Base-by-base conservation (phyloP, 23 tunicate species). In the Halocynthia roretzi region DNA sequence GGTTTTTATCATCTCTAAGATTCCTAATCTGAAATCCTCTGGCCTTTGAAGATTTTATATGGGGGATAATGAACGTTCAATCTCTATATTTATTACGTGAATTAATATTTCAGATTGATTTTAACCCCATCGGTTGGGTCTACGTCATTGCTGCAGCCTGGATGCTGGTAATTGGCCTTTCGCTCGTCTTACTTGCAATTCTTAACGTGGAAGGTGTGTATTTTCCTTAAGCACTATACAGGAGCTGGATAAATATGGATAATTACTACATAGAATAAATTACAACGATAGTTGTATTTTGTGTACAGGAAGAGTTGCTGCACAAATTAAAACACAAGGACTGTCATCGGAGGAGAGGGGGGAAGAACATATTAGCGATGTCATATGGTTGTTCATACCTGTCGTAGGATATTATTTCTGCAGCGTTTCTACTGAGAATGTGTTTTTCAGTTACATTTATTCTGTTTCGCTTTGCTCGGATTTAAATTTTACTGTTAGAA, bases 51-150 rank as follows among this genome's bases (percentile, higher is more conserved):
- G 44, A 0, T 31, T 31, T 31, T 31, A 31, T 31, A 31, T 31
- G 44, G 44, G 50, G 0, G 56, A 15, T 12, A 18, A 20, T n/a
- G n/a, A n/a, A n/a, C n/a, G n/a, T n/a, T 73, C 62, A 54, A 7
- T 31, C 2, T 31, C 1, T 31, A 31, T 31, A 31, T 31, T 0
- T 31, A 31, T 31, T 31, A 31, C 44, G 44, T 31, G 20, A 73
- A 6, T 75, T 15, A 72, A 0, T n/a, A 44, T 40, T 65, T 0
- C 73, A 74, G 78, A 22, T 4, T 5, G 67, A 52, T 11, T 74
- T 92, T 61, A 86, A 92, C 82, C 98, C 98, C 5, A 85, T 86
- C 17, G 92, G 85, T 0, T 92, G 98, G 98, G 83, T 87, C 60
- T 92, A 92, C 85, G 80, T 92, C 48, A 92, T 92, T 6, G 89